Conservation (phyloP, 2,888 invertebrate genomes). For the Polymixis lichenea region DNA sequence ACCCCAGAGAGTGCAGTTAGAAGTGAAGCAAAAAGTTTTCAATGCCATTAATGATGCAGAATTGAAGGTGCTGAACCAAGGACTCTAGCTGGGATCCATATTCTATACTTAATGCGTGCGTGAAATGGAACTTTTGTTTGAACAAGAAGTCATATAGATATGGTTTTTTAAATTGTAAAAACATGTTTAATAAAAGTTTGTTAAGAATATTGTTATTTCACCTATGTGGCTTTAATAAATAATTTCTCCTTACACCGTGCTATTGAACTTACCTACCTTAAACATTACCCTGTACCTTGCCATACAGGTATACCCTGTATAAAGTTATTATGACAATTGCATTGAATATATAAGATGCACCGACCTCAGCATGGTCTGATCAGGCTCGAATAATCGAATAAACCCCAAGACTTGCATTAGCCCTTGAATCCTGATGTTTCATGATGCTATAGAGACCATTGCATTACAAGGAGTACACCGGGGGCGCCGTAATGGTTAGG, state of each 20-base stretch:
- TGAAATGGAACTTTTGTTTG: slow-evolving; percentile 3
- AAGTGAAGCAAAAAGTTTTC: slow-evolving; percentile 43
- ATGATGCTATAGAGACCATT: too few species aligned
- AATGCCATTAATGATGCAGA: slow-evolving; percentile 21
- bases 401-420: too few species aligned
- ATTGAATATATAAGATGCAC: too few species aligned
- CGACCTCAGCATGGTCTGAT: too few species aligned
- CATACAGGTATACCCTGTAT: not conserved
- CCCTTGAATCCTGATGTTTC: too few species aligned
- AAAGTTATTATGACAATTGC: not conserved
- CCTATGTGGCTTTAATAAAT: slow-evolving; percentile 4
- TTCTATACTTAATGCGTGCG: not conserved
- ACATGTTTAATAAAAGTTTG: not conserved
- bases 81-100: slow-evolving; percentile 6
- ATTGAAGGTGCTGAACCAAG: slow-evolving; percentile 28
- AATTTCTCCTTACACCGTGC: not conserved
- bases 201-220: not conserved
- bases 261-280: not conserved
- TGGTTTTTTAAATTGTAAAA: not conserved
- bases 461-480: too few species aligned
- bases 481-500: too few species aligned
- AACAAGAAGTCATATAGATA: not conserved
- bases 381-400: too few species aligned
- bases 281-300: not conserved
- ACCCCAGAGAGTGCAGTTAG: slow-evolving; percentile 33